These are phyloP conservation scores for Thermophis baileyi DNA, from an alignment of 2,113 vertebrate species.

Conservation along the genomic window DNA sequence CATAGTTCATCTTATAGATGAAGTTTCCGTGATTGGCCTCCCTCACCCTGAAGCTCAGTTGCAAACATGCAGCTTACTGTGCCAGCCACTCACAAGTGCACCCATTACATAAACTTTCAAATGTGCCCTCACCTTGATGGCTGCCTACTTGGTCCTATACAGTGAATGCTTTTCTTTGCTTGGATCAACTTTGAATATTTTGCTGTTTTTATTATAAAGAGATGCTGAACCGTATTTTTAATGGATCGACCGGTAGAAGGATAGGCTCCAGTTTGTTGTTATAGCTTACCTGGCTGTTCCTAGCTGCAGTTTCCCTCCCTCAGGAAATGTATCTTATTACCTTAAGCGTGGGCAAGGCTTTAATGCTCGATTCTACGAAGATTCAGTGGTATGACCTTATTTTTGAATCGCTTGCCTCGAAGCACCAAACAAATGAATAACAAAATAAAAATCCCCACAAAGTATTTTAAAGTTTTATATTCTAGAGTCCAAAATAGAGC, in stretches of 20 bases:
- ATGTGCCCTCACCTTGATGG: neutral
- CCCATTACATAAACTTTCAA: neutral
- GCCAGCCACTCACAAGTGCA: neutral
- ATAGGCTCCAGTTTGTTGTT: neutral
- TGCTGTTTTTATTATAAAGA: neutral
- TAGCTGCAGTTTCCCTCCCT: neutral
- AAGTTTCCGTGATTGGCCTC: neutral
- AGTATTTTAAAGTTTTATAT: neutral
- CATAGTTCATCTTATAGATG: neutral
- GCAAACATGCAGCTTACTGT: neutral
- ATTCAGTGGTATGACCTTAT: neutral
- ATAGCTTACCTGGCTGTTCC: neutral
- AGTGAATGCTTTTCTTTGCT: neutral
- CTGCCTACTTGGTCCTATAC: neutral
- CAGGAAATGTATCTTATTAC: neutral
- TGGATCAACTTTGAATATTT: neutral
- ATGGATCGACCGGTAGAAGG: neutral
- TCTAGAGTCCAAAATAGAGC: neutral
- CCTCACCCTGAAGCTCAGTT: neutral
- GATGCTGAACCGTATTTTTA: neutral
- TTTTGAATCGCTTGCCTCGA: neutral
- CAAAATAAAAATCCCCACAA: neutral
- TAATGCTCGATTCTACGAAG: neutral
- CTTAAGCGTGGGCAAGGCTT: neutral
- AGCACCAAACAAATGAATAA: neutral